Evolutionary conservation across 2,888 invertebrate species (phyloP).

Genomic region (Phaedon cochleariae): DNA sequence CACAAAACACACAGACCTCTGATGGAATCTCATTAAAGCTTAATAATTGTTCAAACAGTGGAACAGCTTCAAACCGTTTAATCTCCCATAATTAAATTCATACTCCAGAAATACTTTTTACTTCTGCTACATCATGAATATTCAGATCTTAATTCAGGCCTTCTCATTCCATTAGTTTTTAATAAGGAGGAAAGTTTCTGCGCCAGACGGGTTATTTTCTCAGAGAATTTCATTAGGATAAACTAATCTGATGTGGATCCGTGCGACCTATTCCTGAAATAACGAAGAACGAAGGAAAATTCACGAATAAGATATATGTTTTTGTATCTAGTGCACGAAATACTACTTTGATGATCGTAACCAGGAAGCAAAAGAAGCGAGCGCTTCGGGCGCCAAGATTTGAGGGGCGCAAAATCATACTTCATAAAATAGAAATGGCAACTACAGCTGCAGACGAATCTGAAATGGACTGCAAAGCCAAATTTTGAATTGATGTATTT

Average conservation of each 20-base stretch:
- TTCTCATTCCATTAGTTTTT: slow-evolving; percentile 15
- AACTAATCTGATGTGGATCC: neutral
- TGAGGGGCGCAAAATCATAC: too few species aligned
- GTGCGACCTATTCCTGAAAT: neutral
- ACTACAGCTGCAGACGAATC: too few species aligned
- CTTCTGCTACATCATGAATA: slow-evolving; percentile 21
- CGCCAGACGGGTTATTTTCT: neutral
- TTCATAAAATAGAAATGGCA: too few species aligned
- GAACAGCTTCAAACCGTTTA: neutral
- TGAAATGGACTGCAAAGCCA: too few species aligned
- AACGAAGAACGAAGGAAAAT: neutral
- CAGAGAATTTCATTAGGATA: neutral
- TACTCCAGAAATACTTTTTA: slow-evolving; percentile 13
- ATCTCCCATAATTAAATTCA: slow-evolving; percentile 18
- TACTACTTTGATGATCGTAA: too few species aligned
- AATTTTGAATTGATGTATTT: too few species aligned
- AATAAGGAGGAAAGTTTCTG: slow-evolving; percentile 12
- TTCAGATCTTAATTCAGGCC: slow-evolving; percentile 17
- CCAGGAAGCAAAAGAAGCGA: too few species aligned
- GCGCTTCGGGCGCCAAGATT: too few species aligned
- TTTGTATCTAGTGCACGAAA: too few species aligned
- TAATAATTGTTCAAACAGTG: neutral
- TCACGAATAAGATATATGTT: too few species aligned
- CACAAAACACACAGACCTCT: too few species aligned
- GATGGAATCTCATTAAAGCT: neutral